Evolutionary conservation across 2,888 invertebrate species (phyloP), one percentile per base, ranked within the genome.

Genomic region (Dugesia japonica): DNA sequence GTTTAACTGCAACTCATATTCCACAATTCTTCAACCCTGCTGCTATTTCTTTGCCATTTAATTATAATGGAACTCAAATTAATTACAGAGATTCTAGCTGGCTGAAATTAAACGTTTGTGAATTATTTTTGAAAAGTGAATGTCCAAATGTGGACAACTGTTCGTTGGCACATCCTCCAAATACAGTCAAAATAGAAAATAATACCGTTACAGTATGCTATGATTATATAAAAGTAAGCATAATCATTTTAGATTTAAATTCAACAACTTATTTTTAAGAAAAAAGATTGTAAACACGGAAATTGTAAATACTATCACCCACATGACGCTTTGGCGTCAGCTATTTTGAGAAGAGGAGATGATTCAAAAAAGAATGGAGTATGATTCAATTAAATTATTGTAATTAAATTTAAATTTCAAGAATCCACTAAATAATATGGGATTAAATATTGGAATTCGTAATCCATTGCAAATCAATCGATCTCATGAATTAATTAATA

Each of bases 291-390:
- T 28, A 72, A 72, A 23, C 72, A 72, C n/a, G 28, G 72, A 1
- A 72, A 72, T 72, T 72, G 72, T n/a, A 72, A 72, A 28, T 72
- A 72, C n/a, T 72, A 72, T 28, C 72, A 72, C 23, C 72, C 72
- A 15, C 72, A 27, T 28, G 28, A 72, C 28, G 28, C 27, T 4
- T 23, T 72, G 28, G 26, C 28, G 1, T 27, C 27, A 1, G 28
- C 27, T 72, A 28, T 72, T 72, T 28, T 72, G 23, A 4, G 72
- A 72, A 1, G 28, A 28, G 72, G 72, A 28, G 72, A 72, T 27
- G 72, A 72, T 15, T 28, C 27, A 1, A 72, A 72, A 28, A 72
- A 72, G 23, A 56, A 56, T 56, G 56, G 56, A n/a, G 56, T 56
- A 9, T 13, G 23, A 56, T 56, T 13, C 4, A 56, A 9, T 20